Conservation (phyloP, 2,113 vertebrate genomes). For the Neotragus pygmaeus region DNA sequence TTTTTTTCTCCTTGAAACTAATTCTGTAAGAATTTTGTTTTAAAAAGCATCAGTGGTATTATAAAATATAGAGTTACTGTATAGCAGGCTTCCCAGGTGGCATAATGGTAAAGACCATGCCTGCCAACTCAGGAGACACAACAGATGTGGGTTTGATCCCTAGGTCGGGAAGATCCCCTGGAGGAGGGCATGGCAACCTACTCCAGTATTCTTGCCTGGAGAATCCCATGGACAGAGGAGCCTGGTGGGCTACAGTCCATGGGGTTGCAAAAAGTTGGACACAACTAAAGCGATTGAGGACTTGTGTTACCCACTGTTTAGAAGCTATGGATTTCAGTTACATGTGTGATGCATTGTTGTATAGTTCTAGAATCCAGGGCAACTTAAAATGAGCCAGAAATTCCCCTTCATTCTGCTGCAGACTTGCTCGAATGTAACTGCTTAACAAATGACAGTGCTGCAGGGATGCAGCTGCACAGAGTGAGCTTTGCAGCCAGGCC, state of each 20-base stretch:
- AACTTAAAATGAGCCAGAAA: not conserved
- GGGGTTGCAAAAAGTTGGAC: not conserved
- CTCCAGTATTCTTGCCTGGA: not conserved
- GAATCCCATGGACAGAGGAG: not conserved
- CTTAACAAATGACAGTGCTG: rapidly evolving
- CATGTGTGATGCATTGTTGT: not conserved
- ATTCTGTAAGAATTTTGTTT: not conserved
- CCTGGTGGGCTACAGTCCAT: not conserved
- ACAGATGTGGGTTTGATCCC: not conserved
- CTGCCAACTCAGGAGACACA: rapidly evolving
- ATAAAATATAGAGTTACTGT: not conserved
- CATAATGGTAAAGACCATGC: not conserved
- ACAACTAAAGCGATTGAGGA: rapidly evolving
- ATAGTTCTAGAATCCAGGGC: not conserved
- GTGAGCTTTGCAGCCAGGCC: not conserved
- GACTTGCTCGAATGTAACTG: not conserved
- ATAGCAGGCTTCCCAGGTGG: not conserved
- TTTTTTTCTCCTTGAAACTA: not conserved
- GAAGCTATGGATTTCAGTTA: not conserved
- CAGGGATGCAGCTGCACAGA: too few relatives aligned
- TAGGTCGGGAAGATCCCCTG: not conserved
- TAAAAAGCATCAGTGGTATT: not conserved
- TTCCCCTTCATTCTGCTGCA: not conserved
- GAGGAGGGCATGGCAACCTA: not conserved
- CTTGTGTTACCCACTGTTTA: too few relatives aligned